Evolutionary conservation across 2,888 invertebrate genomes (phyloP), one percentile per base, ranked within the genome.

Genomic region (Luffia ferchaultella): DNA sequence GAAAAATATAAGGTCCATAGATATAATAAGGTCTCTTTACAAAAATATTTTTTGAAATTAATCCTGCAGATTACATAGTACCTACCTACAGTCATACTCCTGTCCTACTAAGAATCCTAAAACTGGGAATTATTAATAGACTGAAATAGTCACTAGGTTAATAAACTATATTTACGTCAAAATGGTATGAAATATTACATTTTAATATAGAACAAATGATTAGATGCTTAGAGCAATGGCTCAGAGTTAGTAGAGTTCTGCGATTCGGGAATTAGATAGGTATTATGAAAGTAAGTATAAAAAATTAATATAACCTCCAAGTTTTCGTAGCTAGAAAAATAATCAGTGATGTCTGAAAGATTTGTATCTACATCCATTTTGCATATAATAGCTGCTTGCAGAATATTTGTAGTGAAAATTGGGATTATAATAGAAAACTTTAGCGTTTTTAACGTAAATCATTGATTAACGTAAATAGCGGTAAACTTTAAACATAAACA

Each of bases 291-390:
- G 2, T 15, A 30, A 48, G 15, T 20, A 20, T 20, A 18, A 45
- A 45, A 12, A 45, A 12, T 18, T 17, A 48, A 45, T 70, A 68
- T 70, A 79, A 93, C 95, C 82, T 93, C 90, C 53, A 92, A 75
- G 69, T 92, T 88, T 66, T 90, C 90, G 64, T 93, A 93, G 60
- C 90, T 89, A 30, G 85, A 68, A 70, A 92, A 93, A 68, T 93
- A 93, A 52, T 80, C 71, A 48, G 3, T 30, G 5, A 7, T 12
- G 12, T 72, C 75, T 52, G 50, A 48, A 2, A 62, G 60, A 7
- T 52, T 46, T 16, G 53, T 50, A 51, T 67, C 60, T n/a, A 61
- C 53, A 16, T 70, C 67, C 68, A 67, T 62, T 51, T 50, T 48
- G 30, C 12, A 7, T 30, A 12, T 7, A 30, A 30, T 30, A 30